A percentile compares a stretch with the other conserved stretches of the same genome.
phyloP scores from a whole-genome alignment of 2,888 invertebrate species.

The Formica aserva region DNA sequence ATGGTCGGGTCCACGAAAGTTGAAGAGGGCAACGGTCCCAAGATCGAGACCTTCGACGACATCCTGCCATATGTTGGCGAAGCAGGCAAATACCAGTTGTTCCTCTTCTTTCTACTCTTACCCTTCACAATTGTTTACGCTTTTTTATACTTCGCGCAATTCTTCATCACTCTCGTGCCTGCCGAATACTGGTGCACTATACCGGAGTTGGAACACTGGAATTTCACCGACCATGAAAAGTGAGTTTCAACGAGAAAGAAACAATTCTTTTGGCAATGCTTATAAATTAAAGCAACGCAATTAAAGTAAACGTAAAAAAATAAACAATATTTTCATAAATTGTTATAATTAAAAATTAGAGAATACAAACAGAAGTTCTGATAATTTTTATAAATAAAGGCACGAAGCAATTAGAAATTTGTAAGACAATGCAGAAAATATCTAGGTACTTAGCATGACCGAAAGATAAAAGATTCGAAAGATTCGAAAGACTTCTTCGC shows the following conservation, averaged over 20 bases:
- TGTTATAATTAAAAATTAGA: not conserved
- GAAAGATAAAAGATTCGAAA: not conserved
- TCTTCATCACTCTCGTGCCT: constrained; percentile 83
- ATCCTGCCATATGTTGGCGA: constrained; percentile 83
- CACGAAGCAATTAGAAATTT: not conserved
- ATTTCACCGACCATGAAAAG: constrained; percentile 82
- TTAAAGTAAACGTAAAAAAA: not conserved
- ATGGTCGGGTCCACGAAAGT: constrained; percentile 77
- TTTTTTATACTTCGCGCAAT: constrained; percentile 84
- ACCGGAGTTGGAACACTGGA: constrained; percentile 79
- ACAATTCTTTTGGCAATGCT: not conserved
- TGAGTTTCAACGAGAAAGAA: constrained; percentile 68
- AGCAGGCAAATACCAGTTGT: constrained; percentile 83
- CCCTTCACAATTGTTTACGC: constrained; percentile 85
- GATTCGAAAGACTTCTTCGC: not conserved
- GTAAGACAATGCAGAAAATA: not conserved
- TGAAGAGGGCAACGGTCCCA: constrained; percentile 79
- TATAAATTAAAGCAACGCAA: not conserved
- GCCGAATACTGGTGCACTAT: constrained; percentile 84
- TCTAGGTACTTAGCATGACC: not conserved
- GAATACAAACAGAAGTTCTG: not conserved
- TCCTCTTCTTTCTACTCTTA: constrained; percentile 82
- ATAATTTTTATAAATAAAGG: not conserved
- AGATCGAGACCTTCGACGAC: constrained; percentile 84
- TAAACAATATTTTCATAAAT: not conserved